Percentiles rank a stretch among this genome's conserved stretches.
These are phyloP conservation scores for Cichladusa arquata DNA, from an alignment of 2,113 vertebrate genomes.

Conservation along the genomic window DNA sequence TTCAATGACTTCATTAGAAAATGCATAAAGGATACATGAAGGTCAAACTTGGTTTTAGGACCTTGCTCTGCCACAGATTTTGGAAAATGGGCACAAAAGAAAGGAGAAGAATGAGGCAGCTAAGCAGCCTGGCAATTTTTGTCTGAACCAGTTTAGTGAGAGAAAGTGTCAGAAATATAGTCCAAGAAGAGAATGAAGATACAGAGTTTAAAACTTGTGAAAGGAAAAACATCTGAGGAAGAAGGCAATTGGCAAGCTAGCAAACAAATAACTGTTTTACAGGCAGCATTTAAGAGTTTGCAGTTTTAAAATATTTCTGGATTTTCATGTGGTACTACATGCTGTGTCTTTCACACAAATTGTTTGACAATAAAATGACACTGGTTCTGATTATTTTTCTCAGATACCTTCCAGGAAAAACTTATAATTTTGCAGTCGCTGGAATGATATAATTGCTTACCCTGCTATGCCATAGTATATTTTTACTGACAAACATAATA, in stretches of 20 bases:
- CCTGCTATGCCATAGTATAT: not conserved
- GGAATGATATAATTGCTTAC: not conserved
- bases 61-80: not conserved
- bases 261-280: not conserved
- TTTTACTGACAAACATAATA: conserved; percentile 37
- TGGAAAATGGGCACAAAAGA: not conserved
- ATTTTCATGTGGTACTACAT: not conserved
- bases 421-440: not conserved
- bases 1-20: not conserved
- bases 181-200: not conserved
- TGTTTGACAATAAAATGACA: not conserved
- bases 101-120: not conserved
- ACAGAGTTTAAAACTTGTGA: not conserved
- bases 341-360: not conserved
- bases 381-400: not conserved
- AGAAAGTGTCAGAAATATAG: not conserved
- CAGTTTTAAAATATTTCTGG: not conserved
- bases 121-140: not conserved
- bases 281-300: not conserved
- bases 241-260: not conserved
- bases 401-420: not conserved
- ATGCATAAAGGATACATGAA: not conserved
- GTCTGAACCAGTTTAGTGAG: not conserved
- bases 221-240: not conserved
- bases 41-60: not conserved